Percentiles rank a stretch among this genome's conserved stretches.
Conservation (phyloP, 2,113 vertebrate species). For the Salminus brasiliensis region DNA sequence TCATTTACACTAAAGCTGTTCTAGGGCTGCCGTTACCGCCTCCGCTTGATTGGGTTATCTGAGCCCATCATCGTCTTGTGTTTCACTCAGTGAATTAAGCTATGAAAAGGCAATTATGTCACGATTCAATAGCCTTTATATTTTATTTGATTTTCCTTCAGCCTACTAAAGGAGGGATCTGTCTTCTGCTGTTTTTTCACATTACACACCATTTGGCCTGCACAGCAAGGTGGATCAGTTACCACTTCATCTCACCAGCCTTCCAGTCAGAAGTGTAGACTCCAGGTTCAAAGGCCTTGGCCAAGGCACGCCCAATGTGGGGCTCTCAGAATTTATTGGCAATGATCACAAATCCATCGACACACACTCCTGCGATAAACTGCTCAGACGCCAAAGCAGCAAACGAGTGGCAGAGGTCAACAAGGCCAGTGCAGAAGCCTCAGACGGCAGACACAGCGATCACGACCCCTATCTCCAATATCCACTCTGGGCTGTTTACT, state of each 20-base stretch:
- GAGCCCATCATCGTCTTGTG: slow-evolving; percentile 29
- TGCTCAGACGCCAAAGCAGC: neutral
- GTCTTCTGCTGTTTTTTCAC: neutral
- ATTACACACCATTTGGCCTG: neutral
- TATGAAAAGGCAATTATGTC: slow-evolving; percentile 43
- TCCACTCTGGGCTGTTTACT: slow-evolving; percentile 8
- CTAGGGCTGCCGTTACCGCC: slow-evolving; percentile 35
- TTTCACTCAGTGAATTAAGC: slow-evolving; percentile 41
- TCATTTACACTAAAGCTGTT: slow-evolving; percentile 40
- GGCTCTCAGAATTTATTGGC: neutral
- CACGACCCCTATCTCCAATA: slow-evolving; percentile 3
- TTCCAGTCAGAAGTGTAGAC: neutral
- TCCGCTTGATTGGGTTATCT: slow-evolving; percentile 44
- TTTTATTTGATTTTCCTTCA: slow-evolving; percentile 40
- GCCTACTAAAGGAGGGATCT: neutral
- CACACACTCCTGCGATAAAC: neutral
- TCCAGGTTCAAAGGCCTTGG: neutral
- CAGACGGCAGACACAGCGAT: neutral
- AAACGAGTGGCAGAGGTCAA: neutral
- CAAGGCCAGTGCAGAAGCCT: neutral
- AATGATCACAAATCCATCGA: neutral
- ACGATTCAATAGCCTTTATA: slow-evolving; percentile 44
- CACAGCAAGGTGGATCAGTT: neutral
- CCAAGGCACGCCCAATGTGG: neutral
- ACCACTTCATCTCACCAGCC: neutral